These are phyloP conservation scores for Oscarella lobularis DNA, from an alignment of 37 sponge, comb jelly and placozoan genomes.

Conservation along the genomic window DNA sequence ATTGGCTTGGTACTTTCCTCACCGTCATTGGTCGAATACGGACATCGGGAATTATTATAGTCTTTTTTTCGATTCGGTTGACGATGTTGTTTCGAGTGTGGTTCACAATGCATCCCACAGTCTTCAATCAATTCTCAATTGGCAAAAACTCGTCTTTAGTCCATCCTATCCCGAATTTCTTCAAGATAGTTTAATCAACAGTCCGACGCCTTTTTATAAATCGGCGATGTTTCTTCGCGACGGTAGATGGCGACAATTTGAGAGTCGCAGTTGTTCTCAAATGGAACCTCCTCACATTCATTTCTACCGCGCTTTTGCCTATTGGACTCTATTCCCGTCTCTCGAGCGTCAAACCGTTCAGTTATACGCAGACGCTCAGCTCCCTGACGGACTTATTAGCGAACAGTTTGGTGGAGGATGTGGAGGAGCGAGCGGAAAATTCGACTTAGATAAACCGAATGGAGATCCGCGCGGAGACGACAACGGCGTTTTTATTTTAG, in stretches of 20 bases:
- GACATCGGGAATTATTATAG: conserved; percentile 4
- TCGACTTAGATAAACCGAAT: neutral
- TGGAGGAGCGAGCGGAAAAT: neutral
- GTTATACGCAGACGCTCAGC: neutral
- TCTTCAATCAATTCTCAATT: neutral
- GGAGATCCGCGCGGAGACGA: conserved; percentile 2
- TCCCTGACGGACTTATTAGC: neutral
- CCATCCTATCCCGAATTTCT: neutral
- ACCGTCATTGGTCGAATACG: neutral
- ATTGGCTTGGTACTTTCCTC: conserved; percentile 5
- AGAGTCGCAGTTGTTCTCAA: conserved; percentile 1
- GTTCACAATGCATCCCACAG: neutral
- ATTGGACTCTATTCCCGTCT: neutral
- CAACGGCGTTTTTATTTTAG: conserved; percentile 3
- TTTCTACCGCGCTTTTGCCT: neutral
- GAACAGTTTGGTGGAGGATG: conserved; percentile 7
- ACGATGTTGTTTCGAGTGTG: neutral
- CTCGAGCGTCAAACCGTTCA: neutral
- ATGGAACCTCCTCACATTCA: conserved; percentile 11
- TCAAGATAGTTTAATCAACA: neutral
- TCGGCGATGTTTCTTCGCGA: conserved; percentile 1
- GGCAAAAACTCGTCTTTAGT: neutral
- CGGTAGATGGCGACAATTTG: conserved; percentile 10
- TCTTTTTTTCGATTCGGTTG: neutral
- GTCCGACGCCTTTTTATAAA: neutral